Base-by-base conservation (phyloP, 2,797 vertebrate species). In the Odontamblyopus rebecca region DNA sequence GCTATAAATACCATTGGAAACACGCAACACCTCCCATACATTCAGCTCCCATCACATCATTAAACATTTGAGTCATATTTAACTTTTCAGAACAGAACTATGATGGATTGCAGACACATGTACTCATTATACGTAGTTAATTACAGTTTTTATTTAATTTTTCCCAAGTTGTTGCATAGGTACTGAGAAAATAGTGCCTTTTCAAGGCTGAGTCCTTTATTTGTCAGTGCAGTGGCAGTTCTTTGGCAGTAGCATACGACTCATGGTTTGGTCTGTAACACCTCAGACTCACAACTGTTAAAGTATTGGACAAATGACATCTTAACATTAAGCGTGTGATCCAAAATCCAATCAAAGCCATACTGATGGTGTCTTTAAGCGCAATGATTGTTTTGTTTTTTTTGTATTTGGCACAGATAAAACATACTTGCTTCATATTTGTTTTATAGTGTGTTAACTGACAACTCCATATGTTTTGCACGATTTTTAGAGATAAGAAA, bases 151-250 rank as follows among this genome's bases (percentile, higher is more conserved):
- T 73, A 76, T 81, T 30, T 30, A 53, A 67, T 69, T 18, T 35
- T 35, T 68, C 68, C 35, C 13, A 72, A 77, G 81, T 73, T 74
- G 73, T 69, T 83, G 71, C 73, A 75, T 18, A 76, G 18, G 85
- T 75, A 82, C 78, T 30, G 81, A 51, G 51, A 57, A 44, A 71
- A 82, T 26, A 2, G 59, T 69, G 68, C 74, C 71, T 70, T 85
- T 73, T 85, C 76, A 80, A 83, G 86, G 87, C 82, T 32, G 56
- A 12, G 72, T 73, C 76, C 68, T 77, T 71, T 79, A 70, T 82
- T 82, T 75, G 73, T 88, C 86, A 81, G 77, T 78, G 71, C 80
- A 0, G 54, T 83, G 82, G 82, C 89, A 88, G 82, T 84, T 87
- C 84, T 84, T 89, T 91, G 90, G 90, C 89, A 82, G 64, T 1